Percentiles rank a stretch among this genome's conserved stretches.
These are phyloP conservation scores for Andricus quercusramuli DNA, from an alignment of 2,888 invertebrate species.

Conservation along the genomic window DNA sequence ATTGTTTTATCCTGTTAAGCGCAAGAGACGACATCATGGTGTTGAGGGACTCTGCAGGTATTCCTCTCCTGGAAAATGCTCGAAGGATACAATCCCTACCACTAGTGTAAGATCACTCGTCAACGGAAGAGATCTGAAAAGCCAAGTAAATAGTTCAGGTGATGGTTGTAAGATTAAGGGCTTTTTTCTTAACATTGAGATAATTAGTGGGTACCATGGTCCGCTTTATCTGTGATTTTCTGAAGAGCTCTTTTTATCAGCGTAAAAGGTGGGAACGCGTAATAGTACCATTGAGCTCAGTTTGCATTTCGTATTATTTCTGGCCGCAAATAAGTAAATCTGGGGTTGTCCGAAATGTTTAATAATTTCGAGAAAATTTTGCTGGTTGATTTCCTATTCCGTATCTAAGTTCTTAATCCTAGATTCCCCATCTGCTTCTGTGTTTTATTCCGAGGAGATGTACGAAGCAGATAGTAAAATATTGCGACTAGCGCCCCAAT, in stretches of 20 bases:
- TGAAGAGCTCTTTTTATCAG: neutral
- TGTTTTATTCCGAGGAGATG: neutral
- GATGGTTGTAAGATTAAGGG: too few relatives aligned
- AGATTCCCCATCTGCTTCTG: neutral
- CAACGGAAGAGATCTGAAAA: too few relatives aligned
- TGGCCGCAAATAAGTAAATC: slow-evolving; percentile 22
- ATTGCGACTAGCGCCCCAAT: neutral
- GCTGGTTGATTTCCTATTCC: neutral
- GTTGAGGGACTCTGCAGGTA: neutral
- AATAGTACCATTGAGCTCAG: too few relatives aligned
- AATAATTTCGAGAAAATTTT: neutral
- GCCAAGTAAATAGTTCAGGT: too few relatives aligned
- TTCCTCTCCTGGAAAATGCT: slow-evolving; percentile 8
- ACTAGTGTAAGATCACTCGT: neutral
- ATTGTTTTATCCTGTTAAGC: slow-evolving; percentile 1
- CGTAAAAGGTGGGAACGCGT: too few relatives aligned
- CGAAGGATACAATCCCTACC: neutral
- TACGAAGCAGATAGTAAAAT: slow-evolving; percentile 3
- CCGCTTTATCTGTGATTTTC: too few relatives aligned
- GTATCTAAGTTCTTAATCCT: neutral
- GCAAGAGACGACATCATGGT: neutral
- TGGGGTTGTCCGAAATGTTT: neutral
- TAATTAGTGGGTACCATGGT: too few relatives aligned
- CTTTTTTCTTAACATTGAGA: too few relatives aligned
- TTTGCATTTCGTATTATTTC: slow-evolving; percentile 16